Base-by-base conservation (phyloP, 2,888 invertebrate species). In the Anthophora plumipes region DNA sequence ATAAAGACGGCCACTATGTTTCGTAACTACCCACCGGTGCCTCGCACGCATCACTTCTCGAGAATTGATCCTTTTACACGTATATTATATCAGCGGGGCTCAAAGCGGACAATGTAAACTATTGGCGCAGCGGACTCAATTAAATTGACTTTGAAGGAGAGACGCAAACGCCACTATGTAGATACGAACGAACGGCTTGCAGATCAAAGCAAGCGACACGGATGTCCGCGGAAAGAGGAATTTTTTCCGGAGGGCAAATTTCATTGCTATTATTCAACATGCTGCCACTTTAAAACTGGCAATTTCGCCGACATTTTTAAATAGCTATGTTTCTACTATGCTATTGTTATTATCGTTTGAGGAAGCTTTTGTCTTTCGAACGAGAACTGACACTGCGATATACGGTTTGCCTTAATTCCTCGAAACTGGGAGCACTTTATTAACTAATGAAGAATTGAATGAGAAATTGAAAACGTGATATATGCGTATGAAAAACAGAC, bases 71-170 rank as follows among this genome's bases (percentile, higher is more conserved):
- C 60, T 78, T 79, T 80, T 61, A 61, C 41, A 68, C 20, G 72
- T 54, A 54, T 55, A 69, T 66, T 55, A 66, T 70, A 52, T 69
- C 52, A 43, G 9, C 20, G 61, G 7, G 20, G 74, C 41, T 74
- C 69, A 74, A 81, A 74, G 80, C 54, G 74, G 54, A 50, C 54
- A 55, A 55, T 60, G 60, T 70, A 66, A 80, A 80, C 69, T 80
- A 79, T 74, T 60, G 39, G 59, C 43, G 46, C 43, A 67, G 31
- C 39, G 54, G 43, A 50, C 12, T 70, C 75, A 76, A 82, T 75
- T 82, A 54, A 80, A 80, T 80, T 69, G 68, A 72, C 52, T 82
- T 80, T 71, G 48, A 25, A 71, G 63, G 54, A 43, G 75, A 54
- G 66, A 79, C 66, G 43, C 52, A 14, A 17, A 41, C 54, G 1